Evolutionary conservation across 2,797 vertebrate genomes (phyloP), one percentile per base, ranked within the genome.

Genomic region (Pangasius krempfi): DNA sequence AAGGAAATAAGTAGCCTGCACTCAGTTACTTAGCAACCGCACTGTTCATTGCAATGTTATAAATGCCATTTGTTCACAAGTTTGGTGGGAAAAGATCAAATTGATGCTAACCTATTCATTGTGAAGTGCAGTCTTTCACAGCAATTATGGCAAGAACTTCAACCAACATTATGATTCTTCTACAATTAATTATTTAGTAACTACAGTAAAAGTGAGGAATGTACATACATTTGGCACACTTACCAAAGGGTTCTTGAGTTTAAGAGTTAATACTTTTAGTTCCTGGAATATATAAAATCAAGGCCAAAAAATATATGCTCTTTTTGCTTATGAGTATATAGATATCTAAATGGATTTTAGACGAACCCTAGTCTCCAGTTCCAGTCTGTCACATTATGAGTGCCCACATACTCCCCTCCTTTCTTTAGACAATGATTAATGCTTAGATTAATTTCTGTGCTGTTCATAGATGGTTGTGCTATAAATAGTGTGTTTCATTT

Each of bases 21-120:
- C 92, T 90, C 91, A 92, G 96, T 96, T 96, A 95, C 96, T 92
- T 93, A 94, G 95, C 94, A 96, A 96, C 95, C 85, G 84, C 91
- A 81, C 93, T 92, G 54, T 76, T 91, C 88, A 79, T 85, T 91
- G 88, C 87, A 88, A 90, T 88, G 89, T 91, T 90, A 89, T 85
- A 79, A 90, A 60, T 88, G 75, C 86, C 89, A 91, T 91, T 90
- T 88, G 89, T 90, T 89, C 85, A 84, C 85, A 89, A 84, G 88
- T 87, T 89, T 89, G 75, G 81, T 84, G 89, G 81, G 64, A 87
- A 85, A 72, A 60, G 40, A 85, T 81, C 30, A 81, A 89, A 86
- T 86, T 86, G 75, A 88, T 90, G 89, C 83, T 73, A 88, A 90
- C 75, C 83, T 81, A 90, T 85, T 90, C 89, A 90, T 85, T 85